Percentiles rank a stretch among this genome's conserved stretches.
phyloP scores from a whole-genome alignment of 2,888 invertebrate species.

The Stenodera caucasica region DNA sequence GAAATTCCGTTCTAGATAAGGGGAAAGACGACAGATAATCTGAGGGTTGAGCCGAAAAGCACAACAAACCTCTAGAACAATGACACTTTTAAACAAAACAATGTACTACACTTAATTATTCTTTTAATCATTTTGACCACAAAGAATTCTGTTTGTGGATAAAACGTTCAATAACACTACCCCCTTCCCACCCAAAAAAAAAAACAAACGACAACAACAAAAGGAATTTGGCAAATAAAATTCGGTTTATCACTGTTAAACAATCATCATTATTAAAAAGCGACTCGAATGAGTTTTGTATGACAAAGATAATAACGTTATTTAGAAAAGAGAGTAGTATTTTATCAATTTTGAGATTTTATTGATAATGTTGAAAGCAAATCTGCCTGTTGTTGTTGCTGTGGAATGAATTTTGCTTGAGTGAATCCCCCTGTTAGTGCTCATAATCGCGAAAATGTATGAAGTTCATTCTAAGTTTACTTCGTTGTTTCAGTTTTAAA shows the following conservation, averaged over 20 bases:
- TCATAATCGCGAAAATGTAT: slow-evolving; percentile 1
- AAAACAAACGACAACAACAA: too few relatives aligned
- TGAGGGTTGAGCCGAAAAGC: slow-evolving; percentile 33
- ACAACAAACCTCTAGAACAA: slow-evolving; percentile 35
- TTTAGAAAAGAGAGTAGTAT: neutral
- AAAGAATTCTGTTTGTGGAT: slow-evolving; percentile 18
- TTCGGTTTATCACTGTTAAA: neutral
- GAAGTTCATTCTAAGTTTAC: neutral
- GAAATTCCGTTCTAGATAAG: slow-evolving; percentile 15
- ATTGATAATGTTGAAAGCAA: neutral
- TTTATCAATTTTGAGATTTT: neutral
- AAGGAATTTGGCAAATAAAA: neutral
- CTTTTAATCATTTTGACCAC: slow-evolving; percentile 33
- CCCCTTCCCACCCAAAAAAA: neutral
- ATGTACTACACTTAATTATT: slow-evolving; percentile 37
- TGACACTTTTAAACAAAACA: slow-evolving; percentile 35
- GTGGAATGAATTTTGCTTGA: neutral
- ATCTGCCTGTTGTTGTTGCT: neutral
- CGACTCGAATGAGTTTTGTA: too few relatives aligned
- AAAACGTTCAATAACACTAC: slow-evolving; percentile 1
- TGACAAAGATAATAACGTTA: neutral
- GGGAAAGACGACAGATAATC: slow-evolving; percentile 31
- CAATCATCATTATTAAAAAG: neutral
- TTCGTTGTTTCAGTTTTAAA: neutral
- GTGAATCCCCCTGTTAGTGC: neutral